These are phyloP conservation scores for Microcebus lehilahytsara DNA, from an alignment of 2,113 vertebrate species.

Conservation along the genomic window DNA sequence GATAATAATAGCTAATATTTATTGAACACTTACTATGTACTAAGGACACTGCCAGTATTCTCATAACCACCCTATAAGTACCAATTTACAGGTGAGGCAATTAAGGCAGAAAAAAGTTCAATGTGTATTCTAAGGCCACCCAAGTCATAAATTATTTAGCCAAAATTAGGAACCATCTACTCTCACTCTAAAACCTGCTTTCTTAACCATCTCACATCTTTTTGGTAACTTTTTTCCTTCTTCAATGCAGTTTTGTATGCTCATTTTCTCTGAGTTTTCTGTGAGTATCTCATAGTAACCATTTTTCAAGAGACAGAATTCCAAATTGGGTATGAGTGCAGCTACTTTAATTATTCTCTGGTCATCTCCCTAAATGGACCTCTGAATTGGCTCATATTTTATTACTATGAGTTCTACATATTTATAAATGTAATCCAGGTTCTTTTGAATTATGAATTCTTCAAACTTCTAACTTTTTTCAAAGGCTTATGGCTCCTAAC, in stretches of 20 bases:
- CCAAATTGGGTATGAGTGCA: slow-evolving; percentile 35
- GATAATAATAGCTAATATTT: neutral
- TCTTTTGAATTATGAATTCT: slow-evolving; percentile 58
- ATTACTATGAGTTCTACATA: slow-evolving; percentile 24
- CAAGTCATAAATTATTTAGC: neutral
- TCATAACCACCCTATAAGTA: neutral
- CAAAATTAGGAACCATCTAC: neutral
- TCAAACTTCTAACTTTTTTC: slow-evolving; percentile 40
- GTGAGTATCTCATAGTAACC: neutral
- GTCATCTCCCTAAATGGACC: slow-evolving; percentile 30
- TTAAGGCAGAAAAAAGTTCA: neutral
- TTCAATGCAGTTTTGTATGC: neutral
- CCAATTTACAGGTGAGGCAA: neutral
- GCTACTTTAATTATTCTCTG: slow-evolving; percentile 60
- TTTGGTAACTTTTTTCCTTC: neutral
- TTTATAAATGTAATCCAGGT: slow-evolving; percentile 41
- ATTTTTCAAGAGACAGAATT: slow-evolving; percentile 40
- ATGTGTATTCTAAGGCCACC: neutral
- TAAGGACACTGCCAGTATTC: neutral
- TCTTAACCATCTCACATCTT: neutral
- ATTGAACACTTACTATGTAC: neutral
- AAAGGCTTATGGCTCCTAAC: slow-evolving; percentile 24
- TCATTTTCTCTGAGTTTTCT: slow-evolving; percentile 39
- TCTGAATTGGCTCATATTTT: slow-evolving; percentile 28
- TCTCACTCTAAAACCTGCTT: neutral